These are phyloP conservation scores for Macrotrachela quadricornifera DNA, from an alignment of 1,140 invertebrate species.

Conservation along the genomic window DNA sequence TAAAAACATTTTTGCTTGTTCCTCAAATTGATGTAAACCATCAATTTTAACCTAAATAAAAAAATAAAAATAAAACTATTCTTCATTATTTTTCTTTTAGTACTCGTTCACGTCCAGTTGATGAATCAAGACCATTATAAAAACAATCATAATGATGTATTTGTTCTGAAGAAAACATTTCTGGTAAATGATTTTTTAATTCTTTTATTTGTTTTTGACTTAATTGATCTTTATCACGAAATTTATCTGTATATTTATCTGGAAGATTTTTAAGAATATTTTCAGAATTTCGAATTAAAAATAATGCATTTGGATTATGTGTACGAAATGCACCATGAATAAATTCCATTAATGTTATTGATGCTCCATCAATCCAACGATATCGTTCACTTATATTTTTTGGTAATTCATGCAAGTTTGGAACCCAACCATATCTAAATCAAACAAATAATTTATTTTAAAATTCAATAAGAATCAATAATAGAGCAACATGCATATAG, in stretches of 20 bases:
- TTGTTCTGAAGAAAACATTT: slow-evolving; percentile 16
- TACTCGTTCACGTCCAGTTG: slow-evolving; percentile 17
- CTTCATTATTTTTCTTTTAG: background rate
- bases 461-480: no score
- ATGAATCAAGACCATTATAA: slow-evolving; percentile 10
- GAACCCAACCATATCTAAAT: slow-evolving; percentile 5
- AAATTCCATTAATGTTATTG: slow-evolving; percentile 29
- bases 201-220: background rate
- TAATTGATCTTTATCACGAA: slow-evolving; percentile 19
- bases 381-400: slow-evolving; percentile 10
- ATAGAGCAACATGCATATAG: no score
- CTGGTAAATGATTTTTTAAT: background rate
- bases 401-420: background rate
- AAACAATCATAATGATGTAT: slow-evolving; percentile 15
- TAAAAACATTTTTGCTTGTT: slow-evolving; percentile 16
- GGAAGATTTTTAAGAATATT: slow-evolving; percentile 16
- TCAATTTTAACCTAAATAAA: slow-evolving; percentile 15
- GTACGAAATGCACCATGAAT: slow-evolving; percentile 21
- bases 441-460: no score
- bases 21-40: slow-evolving; percentile 18
- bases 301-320: slow-evolving; percentile 21
- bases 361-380: slow-evolving; percentile 20
- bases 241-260: slow-evolving; percentile 13
- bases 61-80: background rate
- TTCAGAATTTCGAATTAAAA: slow-evolving; percentile 16